Evolutionary conservation across 1,140 invertebrate genomes (phyloP).

Genomic region (Pissodes strobi): DNA sequence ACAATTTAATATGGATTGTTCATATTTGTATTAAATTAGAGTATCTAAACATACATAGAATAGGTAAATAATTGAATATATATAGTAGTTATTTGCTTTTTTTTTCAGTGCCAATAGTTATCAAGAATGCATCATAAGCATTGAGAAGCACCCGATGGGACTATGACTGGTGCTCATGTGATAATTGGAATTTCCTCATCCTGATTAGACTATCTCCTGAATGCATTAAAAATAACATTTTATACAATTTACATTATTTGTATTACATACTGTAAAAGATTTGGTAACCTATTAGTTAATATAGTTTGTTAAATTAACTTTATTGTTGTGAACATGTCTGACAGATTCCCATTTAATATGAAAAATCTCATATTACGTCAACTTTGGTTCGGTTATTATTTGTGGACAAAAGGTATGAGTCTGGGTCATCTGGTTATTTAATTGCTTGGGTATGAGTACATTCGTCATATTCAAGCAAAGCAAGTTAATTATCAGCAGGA

Average conservation of each 20-base stretch:
- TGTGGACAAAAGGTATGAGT: background rate
- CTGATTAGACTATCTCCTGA: background rate
- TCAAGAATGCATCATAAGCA: background rate
- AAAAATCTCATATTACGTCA: background rate
- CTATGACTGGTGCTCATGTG: background rate
- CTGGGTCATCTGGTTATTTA: too few species aligned
- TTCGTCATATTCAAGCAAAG: too few species aligned
- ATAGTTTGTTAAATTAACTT: too few species aligned
- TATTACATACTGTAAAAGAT: too few species aligned
- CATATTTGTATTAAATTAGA: too few species aligned
- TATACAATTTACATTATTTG: slow-evolving; percentile 18
- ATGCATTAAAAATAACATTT: slow-evolving; percentile 10
- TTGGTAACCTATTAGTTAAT: too few species aligned
- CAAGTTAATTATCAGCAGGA: too few species aligned
- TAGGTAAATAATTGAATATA: too few species aligned
- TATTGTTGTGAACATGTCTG: background rate
- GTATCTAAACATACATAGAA: too few species aligned
- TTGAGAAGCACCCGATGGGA: background rate
- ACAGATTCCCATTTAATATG: background rate
- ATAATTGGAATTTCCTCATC: background rate
- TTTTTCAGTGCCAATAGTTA: slow-evolving; percentile 4
- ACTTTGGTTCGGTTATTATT: background rate
- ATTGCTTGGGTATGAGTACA: too few species aligned
- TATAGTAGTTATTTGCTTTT: background rate
- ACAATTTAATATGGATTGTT: too few species aligned